Evolutionary conservation across 2,797 vertebrate genomes (phyloP).

Genomic region (Tadarida brasiliensis): DNA sequence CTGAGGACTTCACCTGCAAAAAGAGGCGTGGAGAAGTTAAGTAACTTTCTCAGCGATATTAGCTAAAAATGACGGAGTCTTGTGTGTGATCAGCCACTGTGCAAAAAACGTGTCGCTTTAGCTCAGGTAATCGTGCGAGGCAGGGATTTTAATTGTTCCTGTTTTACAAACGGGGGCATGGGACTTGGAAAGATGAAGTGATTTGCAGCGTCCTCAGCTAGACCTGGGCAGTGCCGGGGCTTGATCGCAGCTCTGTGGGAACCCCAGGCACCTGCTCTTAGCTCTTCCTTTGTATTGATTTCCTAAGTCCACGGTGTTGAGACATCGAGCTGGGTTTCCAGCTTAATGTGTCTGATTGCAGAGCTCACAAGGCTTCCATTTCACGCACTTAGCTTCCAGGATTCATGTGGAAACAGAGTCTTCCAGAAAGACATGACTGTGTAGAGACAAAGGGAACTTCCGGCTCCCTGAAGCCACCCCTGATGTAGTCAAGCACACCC

Average conservation of each 20-base stretch:
- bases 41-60: background rate
- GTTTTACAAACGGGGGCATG: background rate
- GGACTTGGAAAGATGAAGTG: conserved; percentile 11
- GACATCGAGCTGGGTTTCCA: conserved; percentile 59
- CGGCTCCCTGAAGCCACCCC: background rate
- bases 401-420: background rate
- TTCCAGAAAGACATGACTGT: background rate
- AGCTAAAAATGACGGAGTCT: background rate
- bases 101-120: conserved; percentile 26
- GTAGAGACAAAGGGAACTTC: background rate
- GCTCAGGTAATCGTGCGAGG: background rate
- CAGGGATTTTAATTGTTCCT: conserved; percentile 36
- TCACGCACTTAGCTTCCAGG: background rate
- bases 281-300: background rate
- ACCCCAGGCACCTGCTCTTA: background rate
- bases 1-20: background rate
- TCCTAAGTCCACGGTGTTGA: background rate
- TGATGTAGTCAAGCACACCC: background rate
- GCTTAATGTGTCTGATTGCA: conserved; percentile 48
- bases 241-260: background rate
- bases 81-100: background rate
- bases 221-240: background rate
- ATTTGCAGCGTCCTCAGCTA: background rate
- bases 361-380: background rate
- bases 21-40: background rate